Conservation (phyloP, 2,888 invertebrate species). For the Disparrhopalites patrizii region DNA sequence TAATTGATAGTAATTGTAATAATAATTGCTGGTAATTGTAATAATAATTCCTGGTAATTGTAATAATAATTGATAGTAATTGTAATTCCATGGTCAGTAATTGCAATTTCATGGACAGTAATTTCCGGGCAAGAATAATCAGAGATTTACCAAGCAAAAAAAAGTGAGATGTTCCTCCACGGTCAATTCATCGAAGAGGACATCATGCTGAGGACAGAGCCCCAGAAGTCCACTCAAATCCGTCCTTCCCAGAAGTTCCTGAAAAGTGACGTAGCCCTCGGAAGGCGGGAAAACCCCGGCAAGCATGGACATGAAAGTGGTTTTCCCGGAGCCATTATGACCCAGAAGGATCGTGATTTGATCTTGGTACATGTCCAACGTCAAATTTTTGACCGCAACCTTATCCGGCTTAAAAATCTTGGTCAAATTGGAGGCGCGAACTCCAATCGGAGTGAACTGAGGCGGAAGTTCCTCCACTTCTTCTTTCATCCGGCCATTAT, state of each 20-base stretch:
- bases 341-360: slow-evolving; percentile 86
- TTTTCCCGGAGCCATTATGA: slow-evolving; percentile 83
- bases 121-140: background rate
- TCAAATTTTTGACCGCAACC: slow-evolving; percentile 65
- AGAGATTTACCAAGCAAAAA: slow-evolving; percentile 66
- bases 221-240: slow-evolving; percentile 70
- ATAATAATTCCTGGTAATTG: too few relatives aligned
- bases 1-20: too few relatives aligned
- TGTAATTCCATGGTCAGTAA: too few relatives aligned
- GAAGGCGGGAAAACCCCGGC: slow-evolving; percentile 67
- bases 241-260: slow-evolving; percentile 65
- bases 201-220: slow-evolving; percentile 85
- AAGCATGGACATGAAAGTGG: slow-evolving; percentile 69
- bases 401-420: slow-evolving; percentile 59
- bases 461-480: too few relatives aligned
- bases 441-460: too few relatives aligned
- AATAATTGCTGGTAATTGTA: too few relatives aligned
- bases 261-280: slow-evolving; percentile 65
- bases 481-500: too few relatives aligned
- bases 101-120: background rate
- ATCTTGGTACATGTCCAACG: slow-evolving; percentile 71
- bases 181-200: slow-evolving; percentile 75
- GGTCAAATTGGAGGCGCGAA: slow-evolving; percentile 58
- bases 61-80: too few relatives aligned
- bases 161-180: slow-evolving; percentile 77